Conservation (phyloP, 2,797 vertebrate species). For the Pampus argenteus region DNA sequence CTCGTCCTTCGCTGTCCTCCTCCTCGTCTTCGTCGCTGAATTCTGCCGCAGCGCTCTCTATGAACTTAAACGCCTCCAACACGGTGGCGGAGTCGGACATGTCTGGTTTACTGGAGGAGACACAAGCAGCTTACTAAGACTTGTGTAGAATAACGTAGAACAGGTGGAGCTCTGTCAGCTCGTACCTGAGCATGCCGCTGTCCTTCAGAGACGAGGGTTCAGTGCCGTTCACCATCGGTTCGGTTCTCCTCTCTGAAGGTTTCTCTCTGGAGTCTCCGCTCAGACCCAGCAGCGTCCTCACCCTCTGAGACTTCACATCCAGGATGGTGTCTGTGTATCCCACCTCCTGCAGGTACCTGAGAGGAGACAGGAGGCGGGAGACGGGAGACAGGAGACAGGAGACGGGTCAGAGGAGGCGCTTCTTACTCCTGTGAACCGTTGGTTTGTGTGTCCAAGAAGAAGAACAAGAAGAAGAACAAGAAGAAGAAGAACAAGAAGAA, state of each 20-base stretch:
- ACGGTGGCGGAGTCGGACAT: constrained; percentile 89
- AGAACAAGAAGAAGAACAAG: no score
- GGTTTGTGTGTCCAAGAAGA: no score
- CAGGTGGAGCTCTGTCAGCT: neutral
- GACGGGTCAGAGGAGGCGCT: neutral
- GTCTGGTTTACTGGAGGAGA: constrained; percentile 87
- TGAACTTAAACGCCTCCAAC: constrained; percentile 95
- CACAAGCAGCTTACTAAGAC: no score
- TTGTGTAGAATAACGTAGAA: neutral
- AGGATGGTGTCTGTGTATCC: constrained; percentile 95
- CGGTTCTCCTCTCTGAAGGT: constrained; percentile 84
- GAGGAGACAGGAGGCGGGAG: neutral
- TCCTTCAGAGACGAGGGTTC: constrained; percentile 88
- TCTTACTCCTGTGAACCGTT: no score
- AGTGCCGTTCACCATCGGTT: constrained; percentile 92
- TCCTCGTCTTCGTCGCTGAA: constrained; percentile 96
- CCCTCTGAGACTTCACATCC: constrained; percentile 95
- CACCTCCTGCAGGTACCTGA: constrained; percentile 95
- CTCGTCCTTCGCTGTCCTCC: constrained; percentile 89
- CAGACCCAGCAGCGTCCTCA: constrained; percentile 90
- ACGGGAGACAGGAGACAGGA: neutral
- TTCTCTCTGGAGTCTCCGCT: constrained; percentile 87
- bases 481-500: no score
- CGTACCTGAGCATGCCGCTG: constrained; percentile 80
- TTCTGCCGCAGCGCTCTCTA: constrained; percentile 92